phyloP scores from a whole-genome alignment of 2,797 vertebrate genomes.

The Poeciliopsis gracilis region DNA sequence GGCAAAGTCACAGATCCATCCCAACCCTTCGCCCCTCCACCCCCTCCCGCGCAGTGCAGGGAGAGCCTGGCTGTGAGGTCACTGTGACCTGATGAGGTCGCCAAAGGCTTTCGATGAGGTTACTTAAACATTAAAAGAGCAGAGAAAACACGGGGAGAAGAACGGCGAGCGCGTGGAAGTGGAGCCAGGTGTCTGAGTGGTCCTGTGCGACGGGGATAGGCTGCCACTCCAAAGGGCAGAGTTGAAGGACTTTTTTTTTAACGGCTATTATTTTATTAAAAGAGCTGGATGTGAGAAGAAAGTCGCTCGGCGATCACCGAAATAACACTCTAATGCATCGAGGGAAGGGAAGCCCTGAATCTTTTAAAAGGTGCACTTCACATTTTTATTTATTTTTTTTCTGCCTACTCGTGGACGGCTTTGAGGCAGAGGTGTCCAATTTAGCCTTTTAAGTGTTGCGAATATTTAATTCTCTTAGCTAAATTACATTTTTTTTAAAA shows the following conservation, averaged over 20 bases:
- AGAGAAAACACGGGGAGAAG: slow-evolving; percentile 17
- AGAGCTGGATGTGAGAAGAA: slow-evolving; percentile 26
- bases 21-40: no score
- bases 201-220: slow-evolving; percentile 19
- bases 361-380: slow-evolving; percentile 34
- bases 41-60: slow-evolving; percentile 34
- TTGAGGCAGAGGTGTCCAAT: neutral
- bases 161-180: slow-evolving; percentile 39
- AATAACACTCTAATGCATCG: slow-evolving; percentile 33
- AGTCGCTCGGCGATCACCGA: slow-evolving; percentile 21
- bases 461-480: neutral
- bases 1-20: slow-evolving; percentile 33
- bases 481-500: neutral
- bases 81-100: slow-evolving; percentile 53
- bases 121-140: slow-evolving; percentile 73
- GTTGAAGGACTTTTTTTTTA: slow-evolving; percentile 36
- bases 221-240: slow-evolving; percentile 27
- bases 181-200: slow-evolving; percentile 42
- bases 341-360: slow-evolving; percentile 34
- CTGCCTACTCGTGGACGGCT: slow-evolving; percentile 12
- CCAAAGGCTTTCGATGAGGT: slow-evolving; percentile 67
- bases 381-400: slow-evolving; percentile 28
- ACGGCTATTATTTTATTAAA: slow-evolving; percentile 47
- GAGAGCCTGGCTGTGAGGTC: slow-evolving; percentile 37
- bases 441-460: slow-evolving; percentile 4